phyloP scores from a whole-genome alignment of 2,888 invertebrate genomes.

The Lochmaea crataegi region DNA sequence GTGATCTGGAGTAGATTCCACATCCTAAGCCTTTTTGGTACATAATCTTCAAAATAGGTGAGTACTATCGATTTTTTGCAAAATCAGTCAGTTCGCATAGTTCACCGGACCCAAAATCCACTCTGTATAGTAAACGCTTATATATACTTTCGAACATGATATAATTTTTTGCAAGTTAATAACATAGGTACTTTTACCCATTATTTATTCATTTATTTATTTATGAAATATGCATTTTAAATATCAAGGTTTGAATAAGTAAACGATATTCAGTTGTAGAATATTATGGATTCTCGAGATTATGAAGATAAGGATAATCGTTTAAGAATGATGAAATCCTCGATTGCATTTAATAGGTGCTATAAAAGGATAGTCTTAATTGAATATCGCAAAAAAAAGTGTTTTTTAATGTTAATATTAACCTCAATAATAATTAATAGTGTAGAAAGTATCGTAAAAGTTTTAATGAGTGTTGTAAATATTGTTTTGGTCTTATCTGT shows the following conservation, averaged over 20 bases:
- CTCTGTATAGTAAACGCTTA: too few relatives aligned
- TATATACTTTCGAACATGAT: not conserved
- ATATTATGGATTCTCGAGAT: not conserved
- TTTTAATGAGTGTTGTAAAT: not conserved
- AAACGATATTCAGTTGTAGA: not conserved
- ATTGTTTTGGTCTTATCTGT: not conserved
- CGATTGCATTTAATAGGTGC: conserved; percentile 1
- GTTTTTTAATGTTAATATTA: not conserved
- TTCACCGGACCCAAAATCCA: too few relatives aligned
- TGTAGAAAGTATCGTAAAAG: not conserved
- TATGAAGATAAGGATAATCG: conserved; percentile 3
- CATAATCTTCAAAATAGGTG: too few relatives aligned
- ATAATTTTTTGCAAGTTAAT: conserved; percentile 4
- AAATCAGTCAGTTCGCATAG: too few relatives aligned
- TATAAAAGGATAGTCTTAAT: not conserved
- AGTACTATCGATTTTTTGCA: too few relatives aligned
- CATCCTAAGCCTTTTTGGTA: too few relatives aligned
- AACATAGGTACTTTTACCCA: too few relatives aligned
- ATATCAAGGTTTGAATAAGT: conserved; percentile 14
- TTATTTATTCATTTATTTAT: not conserved
- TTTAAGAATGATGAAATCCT: not conserved
- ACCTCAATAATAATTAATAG: not conserved
- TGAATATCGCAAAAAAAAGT: not conserved
- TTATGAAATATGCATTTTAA: conserved; percentile 8
- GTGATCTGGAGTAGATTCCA: too few relatives aligned